Conservation (phyloP, 2,113 vertebrate species). For the Kobus ellipsiprymnus region DNA sequence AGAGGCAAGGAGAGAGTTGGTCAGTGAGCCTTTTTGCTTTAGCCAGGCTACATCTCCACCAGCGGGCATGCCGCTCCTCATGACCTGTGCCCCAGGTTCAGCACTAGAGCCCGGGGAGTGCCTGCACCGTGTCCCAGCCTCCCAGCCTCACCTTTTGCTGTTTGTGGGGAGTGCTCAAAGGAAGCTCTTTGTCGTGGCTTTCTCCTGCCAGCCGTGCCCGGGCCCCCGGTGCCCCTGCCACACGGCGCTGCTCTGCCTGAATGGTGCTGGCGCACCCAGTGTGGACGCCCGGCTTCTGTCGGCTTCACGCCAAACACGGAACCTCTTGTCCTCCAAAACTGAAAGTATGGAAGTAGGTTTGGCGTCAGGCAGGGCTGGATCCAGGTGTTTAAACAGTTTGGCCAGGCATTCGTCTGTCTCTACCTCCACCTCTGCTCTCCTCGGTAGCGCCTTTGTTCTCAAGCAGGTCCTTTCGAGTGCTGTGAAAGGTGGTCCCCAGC, state of each 20-base stretch:
- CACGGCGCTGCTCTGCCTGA: neutral
- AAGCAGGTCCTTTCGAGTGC: neutral
- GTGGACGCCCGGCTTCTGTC: neutral
- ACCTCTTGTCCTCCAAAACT: neutral
- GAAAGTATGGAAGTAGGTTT: neutral
- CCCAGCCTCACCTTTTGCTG: neutral
- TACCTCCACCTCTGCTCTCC: neutral
- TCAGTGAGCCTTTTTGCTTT: neutral
- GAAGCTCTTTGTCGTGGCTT: neutral
- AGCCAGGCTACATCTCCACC: neutral
- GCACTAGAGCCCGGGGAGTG: neutral
- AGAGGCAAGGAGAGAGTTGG: neutral
- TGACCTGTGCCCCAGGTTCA: neutral
- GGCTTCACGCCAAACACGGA: neutral
- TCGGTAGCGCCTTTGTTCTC: neutral
- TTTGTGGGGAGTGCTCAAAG: neutral
- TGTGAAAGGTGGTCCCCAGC: neutral
- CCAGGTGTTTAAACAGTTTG: neutral
- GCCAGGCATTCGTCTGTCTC: neutral
- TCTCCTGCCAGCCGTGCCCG: neutral
- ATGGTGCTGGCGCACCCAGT: neutral
- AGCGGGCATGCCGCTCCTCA: neutral
- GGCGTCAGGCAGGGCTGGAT: neutral
- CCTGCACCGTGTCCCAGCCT: neutral
- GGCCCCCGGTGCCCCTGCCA: neutral